A percentile compares a stretch with the other conserved stretches of the same genome.
These are phyloP conservation scores for Panopea generosa DNA, from an alignment of 2,888 invertebrate species.

Conservation along the genomic window DNA sequence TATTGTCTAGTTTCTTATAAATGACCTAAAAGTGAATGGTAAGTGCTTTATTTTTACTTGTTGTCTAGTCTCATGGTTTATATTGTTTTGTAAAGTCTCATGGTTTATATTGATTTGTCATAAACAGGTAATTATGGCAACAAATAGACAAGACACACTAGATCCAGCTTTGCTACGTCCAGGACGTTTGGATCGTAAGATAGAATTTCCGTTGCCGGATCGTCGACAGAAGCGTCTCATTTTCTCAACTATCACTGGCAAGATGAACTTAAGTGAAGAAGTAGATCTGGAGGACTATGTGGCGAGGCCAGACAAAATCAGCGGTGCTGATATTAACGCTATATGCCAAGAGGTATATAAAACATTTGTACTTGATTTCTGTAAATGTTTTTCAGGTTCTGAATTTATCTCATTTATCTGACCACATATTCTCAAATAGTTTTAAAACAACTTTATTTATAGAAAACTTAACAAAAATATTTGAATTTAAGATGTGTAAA, in stretches of 20 bases:
- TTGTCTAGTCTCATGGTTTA: too few relatives aligned
- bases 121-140: slow-evolving; percentile 94
- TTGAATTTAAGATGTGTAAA: too few relatives aligned
- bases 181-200: slow-evolving; percentile 98
- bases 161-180: slow-evolving; percentile 98
- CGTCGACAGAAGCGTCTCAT: slow-evolving; percentile 95
- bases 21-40: too few relatives aligned
- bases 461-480: too few relatives aligned
- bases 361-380: too few relatives aligned
- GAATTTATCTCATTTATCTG: too few relatives aligned
- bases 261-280: slow-evolving; percentile 92
- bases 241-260: slow-evolving; percentile 97
- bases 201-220: slow-evolving; percentile 99
- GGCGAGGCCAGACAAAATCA: slow-evolving; percentile 98
- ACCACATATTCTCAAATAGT: too few relatives aligned
- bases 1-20: too few relatives aligned
- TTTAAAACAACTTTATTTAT: too few relatives aligned
- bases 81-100: too few relatives aligned
- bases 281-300: slow-evolving; percentile 99
- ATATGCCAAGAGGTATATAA: slow-evolving; percentile 95
- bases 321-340: slow-evolving; percentile 99
- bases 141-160: slow-evolving; percentile 98
- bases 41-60: too few relatives aligned
- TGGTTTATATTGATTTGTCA: background rate
- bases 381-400: too few relatives aligned